phyloP scores from a whole-genome alignment of 1,140 invertebrate species.

The Nephila pilipes region DNA sequence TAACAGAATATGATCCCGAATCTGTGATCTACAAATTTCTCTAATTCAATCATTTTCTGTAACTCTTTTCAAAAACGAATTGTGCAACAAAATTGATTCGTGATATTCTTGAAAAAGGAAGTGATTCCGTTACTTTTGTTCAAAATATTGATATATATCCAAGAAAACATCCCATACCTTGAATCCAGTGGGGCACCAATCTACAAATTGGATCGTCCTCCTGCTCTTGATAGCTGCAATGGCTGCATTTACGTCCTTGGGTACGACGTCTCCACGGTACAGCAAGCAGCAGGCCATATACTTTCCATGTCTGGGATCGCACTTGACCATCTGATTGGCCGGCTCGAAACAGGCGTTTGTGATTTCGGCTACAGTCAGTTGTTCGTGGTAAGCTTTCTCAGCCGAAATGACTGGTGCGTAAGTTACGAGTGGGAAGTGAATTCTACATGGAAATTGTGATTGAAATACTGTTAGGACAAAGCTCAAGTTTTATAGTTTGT shows the following conservation, averaged over 20 bases:
- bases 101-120: too few relatives aligned
- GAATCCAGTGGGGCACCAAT: conserved; percentile 82
- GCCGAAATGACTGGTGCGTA: conserved; percentile 91
- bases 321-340: conserved; percentile 76
- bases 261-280: conserved; percentile 87
- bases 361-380: conserved; percentile 72
- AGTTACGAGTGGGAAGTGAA: conserved; percentile 87
- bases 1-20: too few relatives aligned
- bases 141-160: too few relatives aligned
- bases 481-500: too few relatives aligned
- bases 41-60: too few relatives aligned
- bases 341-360: conserved; percentile 72
- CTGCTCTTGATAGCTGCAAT: conserved; percentile 93
- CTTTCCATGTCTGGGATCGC: conserved; percentile 68
- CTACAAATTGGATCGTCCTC: conserved; percentile 85
- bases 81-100: too few relatives aligned
- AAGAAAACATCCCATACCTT: conserved; percentile 68
- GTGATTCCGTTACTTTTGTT: too few relatives aligned
- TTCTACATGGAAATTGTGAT: conserved; percentile 77
- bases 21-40: too few relatives aligned
- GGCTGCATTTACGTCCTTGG: conserved; percentile 91
- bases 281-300: conserved; percentile 75
- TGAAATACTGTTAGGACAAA: too few relatives aligned
- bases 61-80: too few relatives aligned
- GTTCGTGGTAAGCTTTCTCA: conserved; percentile 87